These are phyloP conservation scores for Micromys minutus DNA, from an alignment of 2,113 vertebrate species.

Conservation along the genomic window DNA sequence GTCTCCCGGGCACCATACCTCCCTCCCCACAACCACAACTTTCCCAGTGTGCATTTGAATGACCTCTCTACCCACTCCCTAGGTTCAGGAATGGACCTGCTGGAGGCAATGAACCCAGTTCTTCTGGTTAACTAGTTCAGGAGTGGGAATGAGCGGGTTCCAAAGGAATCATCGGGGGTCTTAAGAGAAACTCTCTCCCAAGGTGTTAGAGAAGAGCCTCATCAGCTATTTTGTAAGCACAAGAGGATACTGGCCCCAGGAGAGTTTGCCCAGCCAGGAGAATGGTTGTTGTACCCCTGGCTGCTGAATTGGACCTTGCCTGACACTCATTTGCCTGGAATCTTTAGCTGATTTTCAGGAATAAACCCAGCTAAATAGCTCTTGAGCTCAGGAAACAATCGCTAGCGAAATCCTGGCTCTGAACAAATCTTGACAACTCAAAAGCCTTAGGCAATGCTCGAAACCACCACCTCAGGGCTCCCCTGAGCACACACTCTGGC, in stretches of 20 bases:
- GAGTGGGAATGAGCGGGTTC: neutral
- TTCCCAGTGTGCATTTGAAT: too few relatives aligned
- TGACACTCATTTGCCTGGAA: neutral
- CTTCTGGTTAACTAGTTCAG: neutral
- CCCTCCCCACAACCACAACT: neutral
- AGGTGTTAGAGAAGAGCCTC: neutral
- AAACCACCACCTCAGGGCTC: neutral
- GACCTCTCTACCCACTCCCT: neutral
- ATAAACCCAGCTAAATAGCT: neutral
- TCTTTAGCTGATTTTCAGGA: neutral
- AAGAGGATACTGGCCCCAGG: neutral
- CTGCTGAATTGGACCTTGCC: neutral
- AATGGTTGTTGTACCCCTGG: neutral
- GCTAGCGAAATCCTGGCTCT: neutral
- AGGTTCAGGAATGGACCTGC: neutral
- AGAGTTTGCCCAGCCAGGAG: neutral
- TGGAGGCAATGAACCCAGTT: neutral
- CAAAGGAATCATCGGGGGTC: neutral
- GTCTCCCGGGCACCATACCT: neutral
- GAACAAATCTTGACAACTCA: neutral
- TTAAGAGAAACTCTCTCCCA: neutral
- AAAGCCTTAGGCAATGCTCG: neutral
- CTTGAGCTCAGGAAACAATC: neutral
- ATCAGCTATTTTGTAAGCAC: neutral
- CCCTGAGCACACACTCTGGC: neutral